These are phyloP conservation scores for Melieria picta DNA, from an alignment of 2,888 invertebrate genomes.

Conservation along the genomic window DNA sequence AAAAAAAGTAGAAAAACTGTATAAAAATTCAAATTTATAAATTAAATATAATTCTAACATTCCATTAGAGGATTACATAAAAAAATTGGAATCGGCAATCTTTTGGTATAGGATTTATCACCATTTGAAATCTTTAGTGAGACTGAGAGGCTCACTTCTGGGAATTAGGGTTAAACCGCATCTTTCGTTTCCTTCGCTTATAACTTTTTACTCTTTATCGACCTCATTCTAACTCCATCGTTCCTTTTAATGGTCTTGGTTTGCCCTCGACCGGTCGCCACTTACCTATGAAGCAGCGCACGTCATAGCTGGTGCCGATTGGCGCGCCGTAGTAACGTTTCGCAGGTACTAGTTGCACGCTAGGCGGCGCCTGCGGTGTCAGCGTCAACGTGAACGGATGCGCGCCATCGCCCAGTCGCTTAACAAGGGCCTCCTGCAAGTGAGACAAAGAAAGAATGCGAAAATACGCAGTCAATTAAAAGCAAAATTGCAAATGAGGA, in stretches of 20 bases:
- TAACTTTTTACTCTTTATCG: too few species aligned
- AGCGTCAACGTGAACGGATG: conserved; percentile 84
- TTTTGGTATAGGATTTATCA: too few species aligned
- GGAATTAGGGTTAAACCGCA: too few species aligned
- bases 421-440: conserved; percentile 81
- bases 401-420: conserved; percentile 81
- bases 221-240: background rate
- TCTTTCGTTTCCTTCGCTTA: background rate
- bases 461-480: background rate
- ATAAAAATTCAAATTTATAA: too few species aligned
- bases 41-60: too few species aligned
- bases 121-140: too few species aligned
- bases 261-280: conserved; percentile 35
- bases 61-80: too few species aligned
- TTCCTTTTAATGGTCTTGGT: background rate
- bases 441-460: conserved; percentile 31
- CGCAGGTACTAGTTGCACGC: conserved; percentile 89
- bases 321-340: conserved; percentile 92
- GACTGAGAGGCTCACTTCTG: too few species aligned
- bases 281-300: conserved; percentile 86
- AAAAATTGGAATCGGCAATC: too few species aligned
- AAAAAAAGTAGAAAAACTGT: too few species aligned
- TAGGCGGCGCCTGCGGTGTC: conserved; percentile 87
- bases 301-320: conserved; percentile 90
- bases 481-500: background rate